These are phyloP conservation scores for Laothoe populi DNA, from an alignment of 2,888 invertebrate genomes.

Conservation along the genomic window DNA sequence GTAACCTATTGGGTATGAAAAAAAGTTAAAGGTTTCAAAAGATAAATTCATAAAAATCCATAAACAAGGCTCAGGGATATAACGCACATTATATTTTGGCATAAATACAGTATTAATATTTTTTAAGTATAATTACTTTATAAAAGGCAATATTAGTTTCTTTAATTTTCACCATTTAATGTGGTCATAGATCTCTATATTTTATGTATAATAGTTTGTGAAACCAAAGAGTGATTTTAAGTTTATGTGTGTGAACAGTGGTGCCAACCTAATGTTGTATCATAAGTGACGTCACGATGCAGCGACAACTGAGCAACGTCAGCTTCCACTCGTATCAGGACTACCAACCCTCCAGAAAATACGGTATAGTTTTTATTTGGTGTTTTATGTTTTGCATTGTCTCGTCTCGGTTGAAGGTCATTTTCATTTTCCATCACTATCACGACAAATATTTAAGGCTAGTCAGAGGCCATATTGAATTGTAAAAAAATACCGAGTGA, in stretches of 20 bases:
- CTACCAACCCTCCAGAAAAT: constrained; percentile 74
- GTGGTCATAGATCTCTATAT: background rate
- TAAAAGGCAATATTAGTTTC: no score
- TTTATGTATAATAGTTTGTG: background rate
- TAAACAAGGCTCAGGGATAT: constrained; percentile 5
- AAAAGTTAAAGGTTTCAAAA: no score
- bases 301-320: constrained; percentile 79
- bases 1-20: no score
- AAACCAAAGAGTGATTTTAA: constrained; percentile 26
- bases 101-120: no score
- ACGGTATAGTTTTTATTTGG: constrained; percentile 54
- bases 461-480: no score
- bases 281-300: constrained; percentile 60
- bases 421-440: background rate
- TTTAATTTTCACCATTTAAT: background rate
- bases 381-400: background rate
- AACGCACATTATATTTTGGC: background rate
- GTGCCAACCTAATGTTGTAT: constrained; percentile 49
- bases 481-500: no score
- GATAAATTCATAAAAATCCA: background rate
- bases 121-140: no score
- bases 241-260: constrained; percentile 35
- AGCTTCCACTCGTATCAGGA: constrained; percentile 78
- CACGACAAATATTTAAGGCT: no score
- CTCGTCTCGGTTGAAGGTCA: constrained; percentile 11